These are phyloP conservation scores for Euwallacea fornicatus DNA, from an alignment of 1,140 invertebrate species.

Conservation along the genomic window DNA sequence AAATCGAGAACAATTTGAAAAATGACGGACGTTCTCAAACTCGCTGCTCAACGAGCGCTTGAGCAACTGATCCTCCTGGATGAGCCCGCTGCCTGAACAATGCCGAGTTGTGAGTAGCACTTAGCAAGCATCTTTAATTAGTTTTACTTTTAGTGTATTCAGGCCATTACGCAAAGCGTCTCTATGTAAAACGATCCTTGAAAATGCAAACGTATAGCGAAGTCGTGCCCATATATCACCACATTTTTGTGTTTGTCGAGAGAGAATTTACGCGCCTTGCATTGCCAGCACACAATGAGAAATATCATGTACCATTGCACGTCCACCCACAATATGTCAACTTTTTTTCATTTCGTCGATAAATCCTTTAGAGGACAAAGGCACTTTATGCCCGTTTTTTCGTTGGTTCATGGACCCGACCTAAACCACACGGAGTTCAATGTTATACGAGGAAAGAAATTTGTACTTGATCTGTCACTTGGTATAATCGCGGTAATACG, in stretches of 20 bases:
- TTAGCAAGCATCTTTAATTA: too few species aligned
- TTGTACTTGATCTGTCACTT: constrained; percentile 3
- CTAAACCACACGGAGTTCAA: constrained; percentile 1
- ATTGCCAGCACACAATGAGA: constrained; percentile 26
- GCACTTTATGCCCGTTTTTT: constrained; percentile 12
- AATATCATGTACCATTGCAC: constrained; percentile 30
- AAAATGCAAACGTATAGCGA: constrained; percentile 20
- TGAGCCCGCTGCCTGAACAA: too few species aligned
- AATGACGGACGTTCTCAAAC: too few species aligned
- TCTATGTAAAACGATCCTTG: constrained; percentile 26
- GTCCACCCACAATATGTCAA: constrained; percentile 27
- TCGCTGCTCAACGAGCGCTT: too few species aligned
- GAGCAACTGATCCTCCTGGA: too few species aligned
- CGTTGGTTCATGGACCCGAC: constrained; percentile 14
- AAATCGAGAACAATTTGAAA: too few species aligned
- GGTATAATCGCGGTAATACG: not conserved
- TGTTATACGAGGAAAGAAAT: not conserved
- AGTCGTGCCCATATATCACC: constrained; percentile 33
- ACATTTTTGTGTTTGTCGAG: constrained; percentile 31
- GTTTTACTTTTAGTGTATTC: too few species aligned
- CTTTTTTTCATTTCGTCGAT: constrained; percentile 7
- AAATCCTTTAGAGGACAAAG: constrained; percentile 22
- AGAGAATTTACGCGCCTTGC: constrained; percentile 24
- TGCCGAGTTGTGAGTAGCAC: too few species aligned
- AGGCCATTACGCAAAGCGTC: constrained; percentile 24